Conservation (phyloP, 1,140 invertebrate genomes). For the Diprion similis region DNA sequence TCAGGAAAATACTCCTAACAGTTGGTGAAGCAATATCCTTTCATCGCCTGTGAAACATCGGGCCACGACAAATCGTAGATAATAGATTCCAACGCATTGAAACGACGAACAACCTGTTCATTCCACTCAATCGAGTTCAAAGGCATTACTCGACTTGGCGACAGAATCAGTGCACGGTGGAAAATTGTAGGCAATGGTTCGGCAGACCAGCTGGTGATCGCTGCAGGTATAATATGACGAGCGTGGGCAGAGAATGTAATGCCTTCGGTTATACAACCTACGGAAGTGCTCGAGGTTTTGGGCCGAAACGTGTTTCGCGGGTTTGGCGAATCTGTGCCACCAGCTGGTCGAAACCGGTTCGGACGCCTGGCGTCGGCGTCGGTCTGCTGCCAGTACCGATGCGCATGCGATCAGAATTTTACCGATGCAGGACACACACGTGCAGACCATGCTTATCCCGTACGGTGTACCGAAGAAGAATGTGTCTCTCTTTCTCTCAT, state of each 20-base stretch:
- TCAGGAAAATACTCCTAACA: no score
- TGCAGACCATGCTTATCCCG: not conserved
- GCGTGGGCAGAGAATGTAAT: not conserved
- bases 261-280: not conserved
- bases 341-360: not conserved
- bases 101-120: no score
- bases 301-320: slow-evolving; percentile 3
- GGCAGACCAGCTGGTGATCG: not conserved
- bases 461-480: not conserved
- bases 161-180: no score
- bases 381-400: not conserved
- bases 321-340: slow-evolving; percentile 7
- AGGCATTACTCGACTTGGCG: no score
- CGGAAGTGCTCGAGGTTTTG: not conserved
- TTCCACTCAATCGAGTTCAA: no score
- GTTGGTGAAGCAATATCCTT: no score
- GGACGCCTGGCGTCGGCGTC: not conserved
- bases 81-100: no score
- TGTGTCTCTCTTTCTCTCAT: not conserved
- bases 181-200: no score
- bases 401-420: not conserved
- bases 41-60: no score
- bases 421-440: not conserved
- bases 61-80: no score
- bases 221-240: not conserved